Conservation (phyloP, 2,797 vertebrate species). For the Zalophus californianus region DNA sequence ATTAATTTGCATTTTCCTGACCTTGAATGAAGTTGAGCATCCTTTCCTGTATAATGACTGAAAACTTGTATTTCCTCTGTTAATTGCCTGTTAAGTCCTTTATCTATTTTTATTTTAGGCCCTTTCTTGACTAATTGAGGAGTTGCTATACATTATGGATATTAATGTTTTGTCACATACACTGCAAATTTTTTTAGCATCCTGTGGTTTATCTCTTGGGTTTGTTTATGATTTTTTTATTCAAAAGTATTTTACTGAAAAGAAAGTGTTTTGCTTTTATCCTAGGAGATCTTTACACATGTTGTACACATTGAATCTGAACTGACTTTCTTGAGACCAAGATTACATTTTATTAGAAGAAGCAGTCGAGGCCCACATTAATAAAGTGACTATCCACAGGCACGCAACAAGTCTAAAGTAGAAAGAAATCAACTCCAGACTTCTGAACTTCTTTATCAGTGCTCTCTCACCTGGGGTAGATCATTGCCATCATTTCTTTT, state of each 20-base stretch:
- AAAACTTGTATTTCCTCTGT: constrained; percentile 46
- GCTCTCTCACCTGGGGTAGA: not conserved
- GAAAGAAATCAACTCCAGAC: not conserved
- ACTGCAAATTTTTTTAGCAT: constrained; percentile 35
- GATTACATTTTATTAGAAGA: constrained; percentile 44
- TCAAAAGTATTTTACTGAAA: constrained; percentile 38
- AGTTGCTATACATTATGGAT: constrained; percentile 28
- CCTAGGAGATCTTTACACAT: constrained; percentile 48
- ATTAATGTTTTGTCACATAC: constrained; percentile 21
- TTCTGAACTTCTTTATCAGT: constrained; percentile 16
- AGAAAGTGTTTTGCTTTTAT: constrained; percentile 53
- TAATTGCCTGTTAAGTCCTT: constrained; percentile 15
- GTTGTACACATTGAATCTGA: not conserved
- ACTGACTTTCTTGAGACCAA: constrained; percentile 20
- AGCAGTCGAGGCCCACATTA: not conserved
- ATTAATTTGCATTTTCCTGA: constrained; percentile 48
- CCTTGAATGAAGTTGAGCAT: constrained; percentile 49
- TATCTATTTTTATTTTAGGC: constrained; percentile 11
- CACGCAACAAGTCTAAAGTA: constrained; percentile 23
- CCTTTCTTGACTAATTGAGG: constrained; percentile 32
- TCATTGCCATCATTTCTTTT: not conserved
- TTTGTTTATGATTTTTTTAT: constrained; percentile 55
- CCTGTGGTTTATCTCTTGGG: constrained; percentile 28
- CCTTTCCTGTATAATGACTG: not conserved
- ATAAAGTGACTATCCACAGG: not conserved